Base-by-base conservation (phyloP, 2,797 vertebrate genomes). In the Sibirionetta formosa region DNA sequence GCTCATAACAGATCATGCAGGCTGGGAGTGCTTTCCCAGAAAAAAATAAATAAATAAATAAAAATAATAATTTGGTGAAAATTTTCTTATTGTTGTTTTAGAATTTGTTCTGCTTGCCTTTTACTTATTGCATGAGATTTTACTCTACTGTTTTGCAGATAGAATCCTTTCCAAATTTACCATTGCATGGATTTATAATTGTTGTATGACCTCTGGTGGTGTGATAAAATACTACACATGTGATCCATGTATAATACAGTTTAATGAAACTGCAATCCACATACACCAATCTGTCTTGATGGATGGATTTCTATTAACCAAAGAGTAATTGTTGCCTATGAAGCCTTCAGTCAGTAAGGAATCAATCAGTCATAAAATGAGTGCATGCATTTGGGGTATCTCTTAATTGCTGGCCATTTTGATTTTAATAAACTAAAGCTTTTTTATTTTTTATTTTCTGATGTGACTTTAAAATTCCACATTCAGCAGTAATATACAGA, bases 181-280 rank as follows among this genome's bases (percentile, higher is more conserved):
- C 27, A 48, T 24, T 27, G 44, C 29, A 8, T 13, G 76, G 77
- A 96, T 98, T 94, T 96, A 60, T 89, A 93, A 96, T 88, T 93
- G 53, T 53, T 91, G 82, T 96, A 3, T 93, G 97, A 97, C 98
- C 96, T 86, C 98, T 97, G 79, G 96, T 97, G 98, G 96, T 79
- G 0, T 1, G 90, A 79, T 29, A 72, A 82, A 96, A 97, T 91
- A 98, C 71, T 96, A 66, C 96, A 97, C 4, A 4, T 27, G 40
- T 36, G 50, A 89, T 64, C 84, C 5, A 14, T 8, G 18, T 3
- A 10, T 36, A 54, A n/a, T 6, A 11, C 22, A 9, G 5, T 58
- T 91, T 27, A 70, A 70, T 54, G 14, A 50, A 86, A n/a, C 69
- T 82, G 80, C 35, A 56, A 17, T 24, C 4, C 3, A 57, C 13